These are phyloP conservation scores for Hydriomena furcata DNA, from an alignment of 2,888 invertebrate species.

Conservation along the genomic window DNA sequence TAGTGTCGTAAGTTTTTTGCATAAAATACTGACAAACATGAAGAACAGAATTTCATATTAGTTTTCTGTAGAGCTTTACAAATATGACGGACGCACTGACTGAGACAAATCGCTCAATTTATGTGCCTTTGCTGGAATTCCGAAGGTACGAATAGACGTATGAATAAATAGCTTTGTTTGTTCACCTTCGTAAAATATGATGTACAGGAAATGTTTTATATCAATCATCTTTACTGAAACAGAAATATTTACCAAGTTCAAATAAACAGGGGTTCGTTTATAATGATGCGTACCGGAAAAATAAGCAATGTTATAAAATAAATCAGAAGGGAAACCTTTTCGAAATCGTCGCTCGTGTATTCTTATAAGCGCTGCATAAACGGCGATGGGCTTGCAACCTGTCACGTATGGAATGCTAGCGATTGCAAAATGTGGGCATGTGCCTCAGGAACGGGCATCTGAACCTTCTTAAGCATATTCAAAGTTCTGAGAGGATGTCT, in stretches of 20 bases:
- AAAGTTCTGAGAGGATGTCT: too few species aligned
- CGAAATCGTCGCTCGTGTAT: too few species aligned
- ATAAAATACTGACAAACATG: background rate
- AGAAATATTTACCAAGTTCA: conserved; percentile 21
- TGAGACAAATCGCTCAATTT: conserved; percentile 62
- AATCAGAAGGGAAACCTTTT: background rate
- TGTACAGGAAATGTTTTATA: conserved; percentile 25
- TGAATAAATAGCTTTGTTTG: conserved; percentile 39
- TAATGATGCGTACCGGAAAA: background rate
- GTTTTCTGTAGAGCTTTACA: conserved; percentile 17
- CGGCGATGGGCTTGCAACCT: too few species aligned
- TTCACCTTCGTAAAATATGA: conserved; percentile 24
- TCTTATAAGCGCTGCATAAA: too few species aligned
- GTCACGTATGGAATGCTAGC: too few species aligned
- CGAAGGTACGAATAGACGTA: conserved; percentile 44
- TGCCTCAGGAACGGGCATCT: too few species aligned
- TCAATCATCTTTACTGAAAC: conserved; percentile 26
- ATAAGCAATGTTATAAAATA: conserved; percentile 18
- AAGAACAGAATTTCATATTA: background rate
- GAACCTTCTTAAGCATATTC: too few species aligned
- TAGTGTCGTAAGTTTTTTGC: too few species aligned
- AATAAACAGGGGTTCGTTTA: conserved; percentile 5
- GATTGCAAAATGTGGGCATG: too few species aligned
- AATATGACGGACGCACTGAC: conserved; percentile 45
- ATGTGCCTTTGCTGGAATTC: conserved; percentile 41